Evolutionary conservation across 2,113 vertebrate species (phyloP), one percentile per base, ranked within the genome.

Genomic region (Hyla sarda): DNA sequence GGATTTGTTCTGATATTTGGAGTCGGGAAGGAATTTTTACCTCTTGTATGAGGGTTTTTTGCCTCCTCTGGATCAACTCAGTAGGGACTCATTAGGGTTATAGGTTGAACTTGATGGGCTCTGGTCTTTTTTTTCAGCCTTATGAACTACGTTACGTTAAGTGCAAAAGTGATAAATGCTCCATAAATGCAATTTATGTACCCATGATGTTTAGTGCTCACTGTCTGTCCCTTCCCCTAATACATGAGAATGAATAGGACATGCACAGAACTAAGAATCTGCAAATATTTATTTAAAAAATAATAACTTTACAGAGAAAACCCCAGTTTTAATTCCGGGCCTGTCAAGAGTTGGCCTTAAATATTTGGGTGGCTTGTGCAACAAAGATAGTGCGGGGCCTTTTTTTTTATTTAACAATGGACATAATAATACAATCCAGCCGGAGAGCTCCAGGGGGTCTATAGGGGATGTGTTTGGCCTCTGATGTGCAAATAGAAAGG

Each of bases 211-310:
- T n/a, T n/a, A n/a, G n/a, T n/a, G n/a, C n/a, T 41, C 41, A 41
- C 41, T 8, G 41, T 3, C 41, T 8, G 41, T 5, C 8, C 41
- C 41, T n/a, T n/a, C 41, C 41, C 8, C 41, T 41, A 41, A 41
- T 3, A 41, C 41, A 41, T 41, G 3, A 41, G 3, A 41, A 41
- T 48, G 5, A 81, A 62, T 16, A 45, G 19, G n/a, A 80, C 21
- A 17, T 50, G 25, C 25, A 41, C n/a, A 41, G 14, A 62, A 45
- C 52, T 52, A 62, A 60, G 21, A 81, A 7, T 81, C 65, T 16
- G 37, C 56, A 81, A 47, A 81, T 81, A 81, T 81, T 81, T 81
- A 80, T 62, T 62, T 41, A 41, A 80, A 80, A 80, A 65, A n/a
- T n/a, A 65, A 81, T 45, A 80, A 80, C 3, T 41, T 65, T 62